Base-by-base conservation (phyloP, 2,797 vertebrate species). In the Microhierax caerulescens region DNA sequence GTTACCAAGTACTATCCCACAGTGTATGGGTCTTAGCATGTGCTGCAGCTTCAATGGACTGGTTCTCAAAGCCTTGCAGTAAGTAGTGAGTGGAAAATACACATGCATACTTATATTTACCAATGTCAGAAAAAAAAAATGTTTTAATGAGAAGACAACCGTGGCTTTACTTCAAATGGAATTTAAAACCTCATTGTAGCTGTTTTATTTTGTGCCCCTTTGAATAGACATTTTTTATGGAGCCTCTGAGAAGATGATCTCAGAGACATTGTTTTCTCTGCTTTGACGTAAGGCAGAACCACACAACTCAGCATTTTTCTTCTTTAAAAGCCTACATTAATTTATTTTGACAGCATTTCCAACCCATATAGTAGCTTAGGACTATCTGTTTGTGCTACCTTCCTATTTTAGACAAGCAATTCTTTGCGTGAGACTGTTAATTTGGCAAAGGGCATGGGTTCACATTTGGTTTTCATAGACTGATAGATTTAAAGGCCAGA, bases 401-500 rank as follows among this genome's bases (percentile, higher is more conserved):
- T 93, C 74, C 47, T 68, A 48, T 82, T 92, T 92, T 28, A 91
- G 90, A 93, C 95, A 91, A 92, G 94, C 32, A 13, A 1, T 93
- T 86, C 72, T 88, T 95, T 91, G 95, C 78, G 4, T 96, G 95
- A 96, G 94, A 78, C 88, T 83, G 65, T 72, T 97, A 92, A 97
- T 97, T 97, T 96, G 90, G 94, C 64, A 94, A 83, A 96, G 93
- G 94, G 75, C 94, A 90, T 19, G 75, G 48, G 93, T 96, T 96
- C 93, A 96, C 95, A 97, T 97, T 97, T 97, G 97, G 84, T 95
- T 97, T 96, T 96, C 88, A 96, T 95, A 96, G 81, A 78, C 68
- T 83, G 94, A 90, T 91, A 78, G 90, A 89, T 96, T 96, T 96
- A 95, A 96, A 96, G 94, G 78, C 93, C 83, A 78, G 78, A 95